A percentile compares a stretch with the other conserved stretches of the same genome.
Conservation (phyloP, 2,113 vertebrate genomes). For the Xiphias gladius region DNA sequence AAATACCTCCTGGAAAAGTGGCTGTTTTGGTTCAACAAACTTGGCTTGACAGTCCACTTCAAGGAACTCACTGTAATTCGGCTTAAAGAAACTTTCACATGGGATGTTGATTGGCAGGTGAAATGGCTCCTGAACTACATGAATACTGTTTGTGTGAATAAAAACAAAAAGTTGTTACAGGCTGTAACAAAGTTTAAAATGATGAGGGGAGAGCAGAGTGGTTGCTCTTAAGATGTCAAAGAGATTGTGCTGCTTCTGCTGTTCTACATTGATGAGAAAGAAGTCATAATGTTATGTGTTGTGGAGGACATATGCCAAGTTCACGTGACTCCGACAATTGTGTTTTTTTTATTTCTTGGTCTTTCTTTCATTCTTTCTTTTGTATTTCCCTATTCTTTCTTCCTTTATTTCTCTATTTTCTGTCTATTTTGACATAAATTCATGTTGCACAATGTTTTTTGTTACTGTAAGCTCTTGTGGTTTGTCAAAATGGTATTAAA, state of each 20-base stretch:
- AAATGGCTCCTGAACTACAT: conserved; percentile 50
- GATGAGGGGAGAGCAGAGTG: conserved; percentile 33
- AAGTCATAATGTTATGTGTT: fast-evolving
- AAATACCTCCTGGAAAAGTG: conserved; percentile 44
- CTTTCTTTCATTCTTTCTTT: neutral
- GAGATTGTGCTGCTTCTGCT: conserved; percentile 6
- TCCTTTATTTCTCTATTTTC: fast-evolving
- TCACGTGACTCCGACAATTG: too few relatives aligned
- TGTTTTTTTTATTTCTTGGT: neutral
- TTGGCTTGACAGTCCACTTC: conserved; percentile 59
- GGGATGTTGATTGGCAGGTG: conserved; percentile 44
- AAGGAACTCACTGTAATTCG: conserved; percentile 40
- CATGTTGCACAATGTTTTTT: neutral
- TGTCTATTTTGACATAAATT: neutral
- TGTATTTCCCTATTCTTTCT: too few relatives aligned
- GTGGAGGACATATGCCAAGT: conserved; percentile 33
- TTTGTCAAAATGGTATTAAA: too few relatives aligned
- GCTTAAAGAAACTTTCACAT: conserved; percentile 43
- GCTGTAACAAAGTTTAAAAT: conserved; percentile 14
- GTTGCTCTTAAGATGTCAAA: conserved; percentile 34
- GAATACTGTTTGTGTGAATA: conserved; percentile 7
- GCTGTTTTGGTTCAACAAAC: conserved; percentile 45
- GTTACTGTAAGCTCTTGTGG: too few relatives aligned
- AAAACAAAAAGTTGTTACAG: conserved; percentile 35
- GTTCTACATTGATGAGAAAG: conserved; percentile 30